Evolutionary conservation across 2,113 vertebrate species (phyloP).

Genomic region (Ceyx melanurus): DNA sequence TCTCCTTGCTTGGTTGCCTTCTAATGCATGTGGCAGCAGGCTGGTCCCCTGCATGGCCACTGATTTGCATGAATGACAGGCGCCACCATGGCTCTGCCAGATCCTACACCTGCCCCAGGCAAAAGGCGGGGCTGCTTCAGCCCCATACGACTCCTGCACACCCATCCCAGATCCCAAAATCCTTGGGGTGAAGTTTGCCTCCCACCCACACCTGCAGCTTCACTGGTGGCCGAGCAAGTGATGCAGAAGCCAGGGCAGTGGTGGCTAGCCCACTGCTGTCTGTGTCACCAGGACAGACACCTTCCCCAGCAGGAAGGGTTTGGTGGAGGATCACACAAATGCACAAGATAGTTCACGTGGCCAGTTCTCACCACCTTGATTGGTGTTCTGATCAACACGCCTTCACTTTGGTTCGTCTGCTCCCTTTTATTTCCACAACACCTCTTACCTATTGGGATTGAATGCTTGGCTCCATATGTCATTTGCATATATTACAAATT

Average conservation of each 20-base stretch:
- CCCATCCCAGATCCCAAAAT: not conserved
- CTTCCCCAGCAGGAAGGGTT: not conserved
- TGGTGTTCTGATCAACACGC: not conserved
- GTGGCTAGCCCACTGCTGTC: fast-evolving
- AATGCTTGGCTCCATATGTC: not conserved
- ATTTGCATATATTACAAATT: not conserved
- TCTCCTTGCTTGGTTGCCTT: not conserved
- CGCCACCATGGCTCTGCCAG: not conserved
- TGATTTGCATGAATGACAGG: fast-evolving
- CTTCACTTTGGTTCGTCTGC: not conserved
- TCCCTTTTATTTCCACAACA: not conserved
- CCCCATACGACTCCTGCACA: not conserved
- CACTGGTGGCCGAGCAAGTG: fast-evolving
- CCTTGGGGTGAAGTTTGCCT: not conserved
- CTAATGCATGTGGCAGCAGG: not conserved
- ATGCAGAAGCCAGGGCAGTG: not conserved
- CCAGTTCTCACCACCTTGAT: not conserved
- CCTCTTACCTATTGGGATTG: not conserved
- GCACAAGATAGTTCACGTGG: not conserved
- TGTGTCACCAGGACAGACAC: not conserved
- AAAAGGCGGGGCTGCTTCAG: not conserved
- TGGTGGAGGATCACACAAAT: not conserved
- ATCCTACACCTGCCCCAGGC: not conserved
- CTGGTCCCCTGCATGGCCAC: not conserved
- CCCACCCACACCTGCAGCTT: not conserved